Evolutionary conservation across 2,888 invertebrate genomes (phyloP).

Genomic region (Drosophila paramelanica): DNA sequence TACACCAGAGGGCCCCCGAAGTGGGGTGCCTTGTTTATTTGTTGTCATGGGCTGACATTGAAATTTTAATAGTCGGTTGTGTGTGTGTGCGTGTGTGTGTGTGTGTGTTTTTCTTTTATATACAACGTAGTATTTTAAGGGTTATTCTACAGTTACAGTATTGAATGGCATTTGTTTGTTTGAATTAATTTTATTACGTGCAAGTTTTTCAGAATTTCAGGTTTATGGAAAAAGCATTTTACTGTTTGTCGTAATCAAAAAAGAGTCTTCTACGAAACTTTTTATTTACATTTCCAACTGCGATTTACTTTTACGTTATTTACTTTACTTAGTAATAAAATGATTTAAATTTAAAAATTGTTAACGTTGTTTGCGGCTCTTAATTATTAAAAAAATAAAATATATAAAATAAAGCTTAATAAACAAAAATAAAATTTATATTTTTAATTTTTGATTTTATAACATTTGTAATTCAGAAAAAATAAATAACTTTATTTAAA

Average conservation of each 20-base stretch:
- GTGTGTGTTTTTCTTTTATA: not conserved
- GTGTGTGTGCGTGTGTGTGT: not conserved
- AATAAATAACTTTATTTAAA: too few species aligned
- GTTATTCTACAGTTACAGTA: not conserved
- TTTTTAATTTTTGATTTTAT: too few species aligned
- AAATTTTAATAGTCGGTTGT: constrained; percentile 23
- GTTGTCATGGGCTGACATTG: constrained; percentile 35
- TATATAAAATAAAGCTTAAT: too few species aligned
- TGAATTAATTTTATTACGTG: not conserved
- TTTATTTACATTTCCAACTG: too few species aligned
- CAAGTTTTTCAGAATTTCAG: not conserved
- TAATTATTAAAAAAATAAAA: too few species aligned
- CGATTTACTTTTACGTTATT: too few species aligned
- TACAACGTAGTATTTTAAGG: not conserved
- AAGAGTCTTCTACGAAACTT: too few species aligned
- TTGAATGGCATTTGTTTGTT: not conserved
- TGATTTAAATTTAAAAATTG: not conserved
- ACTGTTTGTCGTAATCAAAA: too few species aligned
- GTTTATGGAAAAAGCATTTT: not conserved
- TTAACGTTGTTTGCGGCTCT: too few species aligned
- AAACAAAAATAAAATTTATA: too few species aligned
- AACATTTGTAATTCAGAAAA: too few species aligned
- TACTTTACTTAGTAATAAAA: not conserved
- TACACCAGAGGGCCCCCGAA: not conserved
- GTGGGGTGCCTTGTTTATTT: not conserved